Evolutionary conservation across 2,113 vertebrate genomes (phyloP), one percentile per base, ranked within the genome.

Genomic region (Neodontobutis hainanensis): DNA sequence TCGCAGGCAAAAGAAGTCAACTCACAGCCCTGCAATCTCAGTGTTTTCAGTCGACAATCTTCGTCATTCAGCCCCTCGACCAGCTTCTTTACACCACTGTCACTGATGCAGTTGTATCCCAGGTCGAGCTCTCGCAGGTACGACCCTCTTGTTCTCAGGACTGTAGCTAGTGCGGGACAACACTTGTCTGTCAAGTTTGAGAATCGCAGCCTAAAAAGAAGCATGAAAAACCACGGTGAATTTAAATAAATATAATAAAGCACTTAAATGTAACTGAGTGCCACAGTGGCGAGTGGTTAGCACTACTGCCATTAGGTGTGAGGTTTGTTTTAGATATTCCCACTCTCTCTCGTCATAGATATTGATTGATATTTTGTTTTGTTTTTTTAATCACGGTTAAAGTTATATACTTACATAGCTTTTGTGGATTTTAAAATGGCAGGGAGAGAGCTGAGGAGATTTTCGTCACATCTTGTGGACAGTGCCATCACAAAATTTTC

Each of bases 51-150:
- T 10, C 55, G 59, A 70, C 83, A 82, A 5, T 65, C 40, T 38
- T 8, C 0, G 36, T 70, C n/a, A 0, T 3, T 58, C 61, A 88
- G n/a, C 11, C 83, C 81, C 15, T 51, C 36, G 8, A 50, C 43
- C 0, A 88, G 77, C 1, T 19, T 35, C 8, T 8, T 2, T 27
- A 84, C 72, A 27, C 83, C 87, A 2, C 3, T 2, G 47, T 78
- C 72, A 4, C 48, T 63, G 61, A 88, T 77, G 72, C 48, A 80
- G 78, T 83, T 88, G 68, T 74, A 86, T 6, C 78, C 78, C 53
- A 88, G 77, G 68, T 88, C 83, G 53, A 88, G 79, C 38, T 82
- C 72, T 27, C 64, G 76, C 69, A 88, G 56, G 70, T 59, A 60
- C 0, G 82, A 78, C 47, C 38, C 40, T 6, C 10, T 51, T 4